Evolutionary conservation across 2,888 invertebrate species (phyloP), one percentile per base, ranked within the genome.

Genomic region (Eristalis tenax): DNA sequence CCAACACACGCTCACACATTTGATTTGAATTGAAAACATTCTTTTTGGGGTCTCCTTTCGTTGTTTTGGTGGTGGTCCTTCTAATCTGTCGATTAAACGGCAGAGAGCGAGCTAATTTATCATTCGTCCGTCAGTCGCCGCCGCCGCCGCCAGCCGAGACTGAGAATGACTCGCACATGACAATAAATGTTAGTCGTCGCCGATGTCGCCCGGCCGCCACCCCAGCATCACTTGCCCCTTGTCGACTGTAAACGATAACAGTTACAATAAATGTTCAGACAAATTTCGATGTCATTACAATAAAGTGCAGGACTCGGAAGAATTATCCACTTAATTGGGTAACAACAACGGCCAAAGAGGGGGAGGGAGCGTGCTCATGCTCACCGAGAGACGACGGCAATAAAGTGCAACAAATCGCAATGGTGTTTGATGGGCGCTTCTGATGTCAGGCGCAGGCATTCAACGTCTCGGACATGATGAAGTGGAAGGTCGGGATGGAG

Each of bases 241-340:
- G 32, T 43, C 23, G 65, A 79, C 59, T 71, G 56, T 57, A 61
- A 68, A 68, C 83, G 76, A 87, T 87, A 87, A 80, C 79, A 76
- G 73, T 83, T 80, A 83, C 76, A 87, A 87, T 87, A 87, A 87
- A 83, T 87, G 79, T 76, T 83, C 79, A 61, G 71, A 79, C 75
- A 82, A 82, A 73, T 78, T 50, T 75, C 38, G n/a, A 50, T 83
- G 57, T 38, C 79, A 76, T 76, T 80, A 75, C 75, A 75, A 76
- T 75, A 87, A 76, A 87, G 76, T 59, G 68, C 76, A 68, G 43
- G 68, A 71, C n/a, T 22, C 23, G 26, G 15, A 26, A 64, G 65
- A 71, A 83, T 80, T 76, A 87, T 83, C 57, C 83, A 83, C 87
- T 35, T 83, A 87, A 87, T 87, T 87, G 61, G 68, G 70, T 74